These are phyloP conservation scores for Eretmocerus hayati DNA, from an alignment of 2,888 invertebrate genomes.

Conservation along the genomic window DNA sequence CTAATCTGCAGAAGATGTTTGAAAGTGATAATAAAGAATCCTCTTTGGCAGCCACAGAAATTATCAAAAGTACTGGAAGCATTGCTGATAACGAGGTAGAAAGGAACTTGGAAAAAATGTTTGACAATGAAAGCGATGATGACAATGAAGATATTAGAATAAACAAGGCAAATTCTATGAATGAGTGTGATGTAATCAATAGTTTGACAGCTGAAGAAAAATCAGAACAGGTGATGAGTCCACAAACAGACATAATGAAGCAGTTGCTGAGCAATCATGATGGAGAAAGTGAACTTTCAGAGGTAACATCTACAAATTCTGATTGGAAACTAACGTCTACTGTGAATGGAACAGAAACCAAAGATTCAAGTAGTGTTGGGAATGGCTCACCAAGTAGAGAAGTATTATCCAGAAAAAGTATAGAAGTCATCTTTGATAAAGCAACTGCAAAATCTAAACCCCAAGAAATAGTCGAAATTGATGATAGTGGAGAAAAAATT, in stretches of 20 bases:
- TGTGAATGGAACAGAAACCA: not conserved
- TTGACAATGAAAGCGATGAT: not conserved
- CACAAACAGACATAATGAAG: not conserved
- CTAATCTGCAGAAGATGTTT: not conserved
- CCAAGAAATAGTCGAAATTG: constrained; percentile 36
- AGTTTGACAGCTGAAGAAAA: not conserved
- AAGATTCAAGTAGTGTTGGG: not conserved
- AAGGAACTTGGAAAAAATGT: not conserved
- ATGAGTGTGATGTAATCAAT: not conserved
- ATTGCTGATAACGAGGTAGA: not conserved
- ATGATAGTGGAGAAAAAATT: constrained; percentile 36
- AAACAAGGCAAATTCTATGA: not conserved
- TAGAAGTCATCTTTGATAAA: constrained; percentile 38
- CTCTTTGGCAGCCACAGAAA: not conserved
- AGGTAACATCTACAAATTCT: not conserved
- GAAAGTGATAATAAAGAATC: not conserved
- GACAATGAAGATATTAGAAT: not conserved
- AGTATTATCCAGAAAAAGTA: constrained; percentile 32
- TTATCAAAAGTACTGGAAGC: no score
- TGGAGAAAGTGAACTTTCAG: no score
- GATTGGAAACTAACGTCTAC: not conserved
- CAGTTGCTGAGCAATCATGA: not conserved
- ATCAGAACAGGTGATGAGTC: not conserved
- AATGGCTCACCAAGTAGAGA: not conserved
- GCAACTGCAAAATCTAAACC: constrained; percentile 25